A percentile compares a stretch with the other conserved stretches of the same genome.
Conservation (phyloP, 2,113 vertebrate species). For the Phrynosoma platyrhinos region DNA sequence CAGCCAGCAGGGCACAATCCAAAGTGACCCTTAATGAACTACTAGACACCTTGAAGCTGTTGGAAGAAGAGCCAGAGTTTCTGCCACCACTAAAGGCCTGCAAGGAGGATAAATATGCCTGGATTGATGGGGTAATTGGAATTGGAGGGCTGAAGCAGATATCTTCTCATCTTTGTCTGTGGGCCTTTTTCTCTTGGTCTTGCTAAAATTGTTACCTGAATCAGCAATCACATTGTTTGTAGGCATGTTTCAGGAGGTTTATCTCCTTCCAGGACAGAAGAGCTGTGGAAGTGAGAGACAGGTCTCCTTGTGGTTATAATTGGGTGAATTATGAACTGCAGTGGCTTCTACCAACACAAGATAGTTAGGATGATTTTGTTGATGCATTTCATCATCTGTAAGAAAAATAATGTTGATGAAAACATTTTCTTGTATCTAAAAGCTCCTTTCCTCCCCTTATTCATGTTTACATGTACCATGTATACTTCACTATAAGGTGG, state of each 20-base stretch:
- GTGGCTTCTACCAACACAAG: background rate
- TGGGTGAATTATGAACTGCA: background rate
- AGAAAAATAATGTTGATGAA: background rate
- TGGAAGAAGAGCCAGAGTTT: conserved; percentile 89
- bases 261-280: background rate
- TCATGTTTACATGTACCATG: background rate
- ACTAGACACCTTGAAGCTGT: conserved; percentile 88
- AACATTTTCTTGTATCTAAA: background rate
- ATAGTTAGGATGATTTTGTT: background rate
- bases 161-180: background rate
- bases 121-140: conserved; percentile 83
- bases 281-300: background rate
- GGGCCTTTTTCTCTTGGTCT: background rate
- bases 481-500: too few species aligned
- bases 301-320: background rate
- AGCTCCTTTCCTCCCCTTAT: background rate
- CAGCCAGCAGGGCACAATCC: conserved; percentile 76
- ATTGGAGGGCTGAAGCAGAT: background rate
- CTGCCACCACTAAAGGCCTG: conserved; percentile 74
- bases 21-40: conserved; percentile 87
- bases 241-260: background rate
- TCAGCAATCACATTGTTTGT: background rate
- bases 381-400: background rate
- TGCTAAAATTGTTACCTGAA: background rate
- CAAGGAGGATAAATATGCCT: conserved; percentile 84